Evolutionary conservation across 2,797 vertebrate species (phyloP), one percentile per base, ranked within the genome.

Genomic region (Sebastes umbrosus): DNA sequence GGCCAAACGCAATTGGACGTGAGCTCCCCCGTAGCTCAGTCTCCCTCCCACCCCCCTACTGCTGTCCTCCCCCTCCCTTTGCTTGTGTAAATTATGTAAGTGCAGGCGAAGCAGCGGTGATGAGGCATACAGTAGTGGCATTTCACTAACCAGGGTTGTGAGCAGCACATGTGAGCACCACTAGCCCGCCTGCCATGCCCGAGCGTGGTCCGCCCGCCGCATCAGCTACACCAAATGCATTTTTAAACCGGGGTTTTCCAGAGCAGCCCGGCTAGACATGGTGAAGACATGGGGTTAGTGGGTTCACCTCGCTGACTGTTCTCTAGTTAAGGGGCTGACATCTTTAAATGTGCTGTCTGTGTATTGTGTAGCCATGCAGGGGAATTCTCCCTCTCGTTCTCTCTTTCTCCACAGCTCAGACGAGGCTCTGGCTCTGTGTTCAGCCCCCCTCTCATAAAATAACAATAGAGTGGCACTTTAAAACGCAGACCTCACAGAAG

Each of bases 21-120:
- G 72, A 91, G 84, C 79, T 91, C 86, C 88, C 92, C 20, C 14
- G 31, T 86, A 57, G 91, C 82, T 84, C 76, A 59, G 20, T 80
- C 65, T 14, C 43, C 32, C 36, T 46, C 13, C 1, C 75, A 22
- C 73, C 60, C 54, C 63, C 58, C 64, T 2, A 18, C 39, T n/a
- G 43, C 84, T 69, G 66, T 83, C 80, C 82, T 82, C 58, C 72
- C 6, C 88, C 68, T 70, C 76, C 87, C 85, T 84, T 81, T 73
- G 87, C 83, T 85, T 77, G 91, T 90, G 90, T 96, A 95, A 96
- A 96, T 96, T 93, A 95, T 95, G 94, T 92, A 96, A 95, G 95
- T 87, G 83, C 75, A 87, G 70, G 46, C 73, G 73, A 79, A 71
- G 77, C 68, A 78, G 90, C n/a, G 10, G 85, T 72, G 91, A 89